These are phyloP conservation scores for Agonopterix heracliana DNA, from an alignment of 2,888 invertebrate genomes.

Conservation along the genomic window DNA sequence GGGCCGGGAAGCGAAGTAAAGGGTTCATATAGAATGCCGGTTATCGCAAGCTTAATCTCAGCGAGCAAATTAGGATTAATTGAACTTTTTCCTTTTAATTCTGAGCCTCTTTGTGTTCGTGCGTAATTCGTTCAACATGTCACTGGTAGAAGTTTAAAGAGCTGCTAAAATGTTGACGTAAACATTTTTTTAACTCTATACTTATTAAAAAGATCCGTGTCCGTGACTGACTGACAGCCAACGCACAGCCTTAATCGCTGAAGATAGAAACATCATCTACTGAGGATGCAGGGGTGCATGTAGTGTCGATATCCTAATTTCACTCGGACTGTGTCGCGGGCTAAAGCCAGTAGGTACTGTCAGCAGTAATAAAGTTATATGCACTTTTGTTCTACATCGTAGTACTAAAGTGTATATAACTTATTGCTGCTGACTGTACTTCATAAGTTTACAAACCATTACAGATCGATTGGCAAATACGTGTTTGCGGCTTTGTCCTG, in stretches of 20 bases:
- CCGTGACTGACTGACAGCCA: too few relatives aligned
- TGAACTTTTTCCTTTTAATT: constrained; percentile 68
- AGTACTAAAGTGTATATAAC: too few relatives aligned
- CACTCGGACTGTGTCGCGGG: too few relatives aligned
- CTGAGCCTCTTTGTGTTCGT: constrained; percentile 55
- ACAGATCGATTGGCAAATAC: neutral
- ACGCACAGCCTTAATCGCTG: too few relatives aligned
- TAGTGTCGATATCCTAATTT: too few relatives aligned
- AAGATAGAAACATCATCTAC: too few relatives aligned
- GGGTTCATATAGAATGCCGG: constrained; percentile 64
- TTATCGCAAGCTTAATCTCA: constrained; percentile 69
- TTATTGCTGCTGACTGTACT: too few relatives aligned
- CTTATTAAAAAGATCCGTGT: neutral
- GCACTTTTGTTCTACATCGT: too few relatives aligned
- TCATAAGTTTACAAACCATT: constrained; percentile 9
- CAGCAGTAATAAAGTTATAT: too few relatives aligned
- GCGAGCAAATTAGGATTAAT: constrained; percentile 74
- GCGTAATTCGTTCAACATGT: constrained; percentile 61
- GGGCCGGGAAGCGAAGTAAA: constrained; percentile 62
- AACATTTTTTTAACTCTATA: neutral
- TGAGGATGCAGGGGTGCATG: too few relatives aligned
- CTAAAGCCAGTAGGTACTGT: too few relatives aligned
- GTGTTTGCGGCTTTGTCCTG: neutral
- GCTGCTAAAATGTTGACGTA: constrained; percentile 21
- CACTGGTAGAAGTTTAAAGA: constrained; percentile 45